phyloP scores from a whole-genome alignment of 2,797 vertebrate genomes.

The Molossus alvarezi region DNA sequence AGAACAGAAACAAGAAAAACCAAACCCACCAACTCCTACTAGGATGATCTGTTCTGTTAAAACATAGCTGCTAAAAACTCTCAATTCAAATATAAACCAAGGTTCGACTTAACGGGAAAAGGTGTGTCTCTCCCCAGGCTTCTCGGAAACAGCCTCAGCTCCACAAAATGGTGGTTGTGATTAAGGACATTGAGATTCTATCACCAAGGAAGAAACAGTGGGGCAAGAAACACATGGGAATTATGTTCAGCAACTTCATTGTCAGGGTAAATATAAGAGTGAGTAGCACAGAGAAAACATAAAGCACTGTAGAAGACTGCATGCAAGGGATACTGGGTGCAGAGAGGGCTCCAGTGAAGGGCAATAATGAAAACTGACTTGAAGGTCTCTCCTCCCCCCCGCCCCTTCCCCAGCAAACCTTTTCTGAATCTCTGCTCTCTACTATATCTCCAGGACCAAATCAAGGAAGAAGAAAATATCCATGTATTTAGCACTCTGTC shows the following conservation, averaged over 20 bases:
- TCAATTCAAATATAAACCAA: not conserved
- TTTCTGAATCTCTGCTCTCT: not conserved
- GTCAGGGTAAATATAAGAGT: not conserved
- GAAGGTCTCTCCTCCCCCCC: not conserved
- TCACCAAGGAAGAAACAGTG: not conserved
- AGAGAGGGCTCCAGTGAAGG: not conserved
- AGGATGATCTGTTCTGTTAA: not conserved
- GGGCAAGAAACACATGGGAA: not conserved
- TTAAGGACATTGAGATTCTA: conserved; percentile 47
- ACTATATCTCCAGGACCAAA: not conserved
- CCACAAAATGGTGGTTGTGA: not conserved
- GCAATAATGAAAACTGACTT: not conserved
- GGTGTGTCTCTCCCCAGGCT: not conserved
- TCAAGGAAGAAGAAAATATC: not conserved
- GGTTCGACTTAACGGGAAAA: not conserved
- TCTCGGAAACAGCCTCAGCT: not conserved
- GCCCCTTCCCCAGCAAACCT: not conserved
- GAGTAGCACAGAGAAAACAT: not conserved
- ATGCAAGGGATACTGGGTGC: rapidly evolving
- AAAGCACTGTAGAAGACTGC: not conserved
- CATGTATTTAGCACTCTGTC: not conserved
- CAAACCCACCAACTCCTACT: not conserved
- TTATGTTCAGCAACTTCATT: not conserved
- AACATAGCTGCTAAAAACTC: conserved; percentile 9
- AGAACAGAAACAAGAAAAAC: conserved; percentile 43